A percentile compares a stretch with the other conserved stretches of the same genome.
phyloP scores from a whole-genome alignment of 2,888 invertebrate species.

The Callinectes sapidus region DNA sequence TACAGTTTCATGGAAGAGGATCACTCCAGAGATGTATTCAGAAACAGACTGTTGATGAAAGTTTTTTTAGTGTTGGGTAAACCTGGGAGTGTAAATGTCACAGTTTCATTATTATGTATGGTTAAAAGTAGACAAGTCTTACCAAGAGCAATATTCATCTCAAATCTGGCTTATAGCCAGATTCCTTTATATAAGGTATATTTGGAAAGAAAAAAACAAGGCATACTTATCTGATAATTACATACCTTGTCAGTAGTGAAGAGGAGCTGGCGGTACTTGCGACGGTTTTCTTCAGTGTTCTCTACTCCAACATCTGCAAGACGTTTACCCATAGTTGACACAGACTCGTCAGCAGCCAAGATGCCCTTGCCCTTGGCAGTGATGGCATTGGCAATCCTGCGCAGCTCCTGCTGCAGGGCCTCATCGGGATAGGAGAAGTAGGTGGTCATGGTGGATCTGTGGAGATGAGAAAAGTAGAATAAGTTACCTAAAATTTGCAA shows the following conservation, averaged over 20 bases:
- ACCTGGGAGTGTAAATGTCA: background rate
- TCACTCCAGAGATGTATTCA: constrained; percentile 86
- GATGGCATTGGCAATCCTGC: constrained; percentile 90
- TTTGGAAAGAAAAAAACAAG: background rate
- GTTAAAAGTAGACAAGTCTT: background rate
- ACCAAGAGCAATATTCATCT: background rate
- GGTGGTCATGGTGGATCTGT: constrained; percentile 81
- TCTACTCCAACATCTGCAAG: constrained; percentile 91
- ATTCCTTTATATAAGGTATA: background rate
- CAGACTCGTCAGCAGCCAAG: constrained; percentile 98
- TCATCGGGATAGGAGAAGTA: constrained; percentile 88
- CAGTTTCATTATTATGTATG: background rate
- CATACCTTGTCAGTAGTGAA: constrained; percentile 88
- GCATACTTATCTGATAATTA: constrained; percentile 75
- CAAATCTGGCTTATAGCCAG: background rate
- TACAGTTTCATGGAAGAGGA: constrained; percentile 98
- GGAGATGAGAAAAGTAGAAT: background rate
- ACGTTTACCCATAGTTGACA: constrained; percentile 92
- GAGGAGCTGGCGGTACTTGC: constrained; percentile 83
- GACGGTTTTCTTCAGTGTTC: constrained; percentile 94
- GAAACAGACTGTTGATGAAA: constrained; percentile 55
- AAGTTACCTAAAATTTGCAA: background rate
- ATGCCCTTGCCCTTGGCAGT: constrained; percentile 96
- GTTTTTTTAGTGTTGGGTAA: background rate
- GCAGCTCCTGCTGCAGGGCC: constrained; percentile 91